phyloP scores from a whole-genome alignment of 2,888 invertebrate species.

The Meloe dianella region DNA sequence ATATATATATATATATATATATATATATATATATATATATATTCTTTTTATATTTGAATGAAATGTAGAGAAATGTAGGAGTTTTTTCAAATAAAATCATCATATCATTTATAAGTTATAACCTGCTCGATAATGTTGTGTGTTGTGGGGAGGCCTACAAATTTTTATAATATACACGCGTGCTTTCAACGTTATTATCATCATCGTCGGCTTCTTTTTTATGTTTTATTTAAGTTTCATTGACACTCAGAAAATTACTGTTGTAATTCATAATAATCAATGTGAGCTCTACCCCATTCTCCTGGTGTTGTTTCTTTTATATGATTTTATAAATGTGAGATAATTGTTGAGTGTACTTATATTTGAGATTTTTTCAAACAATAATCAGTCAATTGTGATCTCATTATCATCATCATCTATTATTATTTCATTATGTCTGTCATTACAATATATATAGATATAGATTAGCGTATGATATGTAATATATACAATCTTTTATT shows the following conservation, averaged over 20 bases:
- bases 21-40: not conserved
- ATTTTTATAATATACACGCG: slow-evolving; percentile 37
- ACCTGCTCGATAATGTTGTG: slow-evolving; percentile 24
- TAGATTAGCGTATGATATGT: slow-evolving; percentile 37
- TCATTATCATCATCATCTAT: slow-evolving; percentile 44
- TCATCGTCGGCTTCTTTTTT: not conserved
- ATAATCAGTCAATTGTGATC: slow-evolving; percentile 49
- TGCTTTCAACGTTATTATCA: slow-evolving; percentile 13
- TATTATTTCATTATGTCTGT: slow-evolving; percentile 48
- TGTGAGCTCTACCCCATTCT: slow-evolving; percentile 43
- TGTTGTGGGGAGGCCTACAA: slow-evolving; percentile 35
- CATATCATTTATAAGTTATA: slow-evolving; percentile 22
- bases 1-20: not conserved
- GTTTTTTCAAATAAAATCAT: not conserved
- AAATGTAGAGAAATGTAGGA: slow-evolving; percentile 8
- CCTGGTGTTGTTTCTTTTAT: slow-evolving; percentile 32
- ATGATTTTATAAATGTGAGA: slow-evolving; percentile 19
- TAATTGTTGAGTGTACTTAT: slow-evolving; percentile 43
- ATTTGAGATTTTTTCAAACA: slow-evolving; percentile 31
- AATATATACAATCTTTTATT: slow-evolving; percentile 38
- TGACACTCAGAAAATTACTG: slow-evolving; percentile 34
- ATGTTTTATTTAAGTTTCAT: slow-evolving; percentile 29
- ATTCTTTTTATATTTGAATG: slow-evolving; percentile 8
- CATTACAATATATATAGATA: slow-evolving; percentile 49
- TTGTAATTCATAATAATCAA: slow-evolving; percentile 31